These are phyloP conservation scores for Lasiurus cinereus DNA, from an alignment of 2,113 vertebrate species.

Conservation along the genomic window DNA sequence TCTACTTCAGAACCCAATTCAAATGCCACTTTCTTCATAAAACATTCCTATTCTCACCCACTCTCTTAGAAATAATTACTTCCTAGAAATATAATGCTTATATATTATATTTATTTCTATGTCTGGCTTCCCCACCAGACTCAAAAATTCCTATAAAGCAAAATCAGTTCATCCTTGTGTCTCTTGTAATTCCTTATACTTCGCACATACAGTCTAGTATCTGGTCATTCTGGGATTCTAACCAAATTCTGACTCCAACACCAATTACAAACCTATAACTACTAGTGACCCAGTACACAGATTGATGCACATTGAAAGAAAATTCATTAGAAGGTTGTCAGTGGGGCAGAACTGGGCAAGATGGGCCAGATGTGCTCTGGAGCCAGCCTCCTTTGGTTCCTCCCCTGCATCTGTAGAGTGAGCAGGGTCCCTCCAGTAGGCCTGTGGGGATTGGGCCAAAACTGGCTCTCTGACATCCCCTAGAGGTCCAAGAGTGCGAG, in stretches of 20 bases:
- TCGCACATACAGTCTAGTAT: not conserved
- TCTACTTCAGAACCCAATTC: not conserved
- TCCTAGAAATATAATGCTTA: not conserved
- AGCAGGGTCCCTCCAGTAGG: too few species aligned
- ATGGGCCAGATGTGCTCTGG: too few species aligned
- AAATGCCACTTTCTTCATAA: not conserved
- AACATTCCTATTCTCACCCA: not conserved
- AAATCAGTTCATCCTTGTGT: conserved; percentile 6
- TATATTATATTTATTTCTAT: not conserved
- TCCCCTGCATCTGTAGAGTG: too few species aligned
- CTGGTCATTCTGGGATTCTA: not conserved
- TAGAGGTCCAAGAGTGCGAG: too few species aligned
- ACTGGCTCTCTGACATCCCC: too few species aligned
- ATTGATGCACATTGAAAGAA: too few species aligned
- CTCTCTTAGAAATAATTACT: not conserved
- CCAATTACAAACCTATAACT: not conserved
- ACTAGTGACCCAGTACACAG: too few species aligned
- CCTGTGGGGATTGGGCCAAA: too few species aligned
- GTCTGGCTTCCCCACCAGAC: not conserved
- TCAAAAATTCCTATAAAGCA: not conserved
- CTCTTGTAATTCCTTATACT: not conserved
- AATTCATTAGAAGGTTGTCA: too few species aligned
- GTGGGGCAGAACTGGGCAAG: too few species aligned
- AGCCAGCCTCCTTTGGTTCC: too few species aligned
- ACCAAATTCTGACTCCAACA: not conserved